These are phyloP conservation scores for Maniola hyperantus DNA, from an alignment of 2,888 invertebrate species.

Conservation along the genomic window DNA sequence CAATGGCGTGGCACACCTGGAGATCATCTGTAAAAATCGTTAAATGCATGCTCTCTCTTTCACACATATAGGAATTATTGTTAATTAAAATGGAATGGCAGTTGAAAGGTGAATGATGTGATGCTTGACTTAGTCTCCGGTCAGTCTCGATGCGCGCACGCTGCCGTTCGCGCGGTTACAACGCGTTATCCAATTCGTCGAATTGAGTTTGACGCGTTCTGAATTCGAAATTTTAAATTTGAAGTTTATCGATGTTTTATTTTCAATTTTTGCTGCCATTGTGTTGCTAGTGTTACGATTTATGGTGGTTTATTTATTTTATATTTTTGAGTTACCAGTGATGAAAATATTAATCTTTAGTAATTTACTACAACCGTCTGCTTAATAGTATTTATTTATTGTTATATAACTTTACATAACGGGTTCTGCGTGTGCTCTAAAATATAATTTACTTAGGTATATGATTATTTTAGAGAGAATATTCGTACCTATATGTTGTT, in stretches of 20 bases:
- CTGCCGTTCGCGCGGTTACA: constrained; percentile 60
- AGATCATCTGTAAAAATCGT: constrained; percentile 42
- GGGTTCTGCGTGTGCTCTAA: neutral
- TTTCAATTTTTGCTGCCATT: constrained; percentile 46
- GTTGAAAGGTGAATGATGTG: constrained; percentile 58
- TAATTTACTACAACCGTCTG: neutral
- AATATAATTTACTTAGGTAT: neutral
- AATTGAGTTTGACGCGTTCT: constrained; percentile 60
- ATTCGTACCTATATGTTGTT: no score
- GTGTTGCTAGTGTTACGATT: constrained; percentile 42
- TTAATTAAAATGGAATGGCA: constrained; percentile 54
- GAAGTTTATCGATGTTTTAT: constrained; percentile 70
- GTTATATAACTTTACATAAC: neutral
- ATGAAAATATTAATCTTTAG: neutral
- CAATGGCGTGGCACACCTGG: constrained; percentile 54
- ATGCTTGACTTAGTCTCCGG: constrained; percentile 60
- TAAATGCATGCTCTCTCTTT: constrained; percentile 48
- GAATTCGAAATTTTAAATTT: constrained; percentile 53
- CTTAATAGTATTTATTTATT: neutral
- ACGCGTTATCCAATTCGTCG: constrained; percentile 46
- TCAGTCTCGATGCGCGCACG: constrained; percentile 77
- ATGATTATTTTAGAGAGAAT: neutral
- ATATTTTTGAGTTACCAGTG: constrained; percentile 47
- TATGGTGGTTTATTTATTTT: constrained; percentile 39
- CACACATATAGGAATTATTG: constrained; percentile 45